Evolutionary conservation across 2,797 vertebrate species (phyloP), one percentile per base, ranked within the genome.

Genomic region (Crenuchus spilurus): DNA sequence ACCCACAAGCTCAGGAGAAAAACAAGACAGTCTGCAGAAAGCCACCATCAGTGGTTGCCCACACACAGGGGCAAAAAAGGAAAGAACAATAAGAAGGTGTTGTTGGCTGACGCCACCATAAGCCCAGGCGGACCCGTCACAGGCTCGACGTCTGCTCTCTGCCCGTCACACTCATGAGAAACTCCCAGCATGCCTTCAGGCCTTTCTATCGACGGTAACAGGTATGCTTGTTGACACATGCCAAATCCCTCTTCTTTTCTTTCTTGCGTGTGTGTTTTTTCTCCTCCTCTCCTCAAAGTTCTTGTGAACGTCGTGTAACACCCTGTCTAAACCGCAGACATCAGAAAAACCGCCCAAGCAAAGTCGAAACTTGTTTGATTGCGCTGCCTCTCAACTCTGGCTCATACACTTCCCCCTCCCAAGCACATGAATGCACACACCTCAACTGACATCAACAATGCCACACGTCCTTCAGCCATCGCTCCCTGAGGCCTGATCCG

Each of bases 281-380:
- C 60, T 70, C 42, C 77, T 72, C 70, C 75, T 75, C 58, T 68
- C n/a, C 75, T 73, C 46, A 70, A 77, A 78, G 72, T 84, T 82
- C 79, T 81, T 11, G 84, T 82, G 86, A 83, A 80, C 67, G 81
- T 74, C 83, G 84, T 87, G 89, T 87, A 92, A 93, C 92, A 90
- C 93, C 93, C 92, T 91, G 91, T 93, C 93, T 92, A 86, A 91
- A 89, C 90, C 91, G 79, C 91, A 93, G 92, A 93, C 90, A 91
- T 94, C 91, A 92, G 84, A 92, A 86, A 87, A 79, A 77, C 51
- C 76, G 75, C 79, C 80, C 18, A 80, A 89, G 92, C 88, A 90
- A 86, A 90, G 91, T 87, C 20, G 88, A 86, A 89, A 94, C 94
- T 93, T 92, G 94, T 92, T 76, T 78, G 83, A 80, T 91, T 91